Evolutionary conservation across 2,888 invertebrate genomes (phyloP), one percentile per base, ranked within the genome.

Genomic region (Trachelus troglodyta): DNA sequence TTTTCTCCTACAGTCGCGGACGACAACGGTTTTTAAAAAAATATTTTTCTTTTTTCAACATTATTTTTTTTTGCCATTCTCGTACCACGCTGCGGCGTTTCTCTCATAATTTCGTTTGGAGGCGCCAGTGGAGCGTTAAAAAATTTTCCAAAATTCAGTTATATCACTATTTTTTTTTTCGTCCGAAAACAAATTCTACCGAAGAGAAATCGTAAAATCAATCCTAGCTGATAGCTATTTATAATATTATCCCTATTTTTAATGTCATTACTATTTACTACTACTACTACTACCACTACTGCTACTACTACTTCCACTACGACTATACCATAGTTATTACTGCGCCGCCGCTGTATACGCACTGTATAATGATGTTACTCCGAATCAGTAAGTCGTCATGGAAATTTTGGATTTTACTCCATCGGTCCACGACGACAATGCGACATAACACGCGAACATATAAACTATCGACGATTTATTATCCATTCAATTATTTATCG

Each of bases 401-500:
- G 23, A 56, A 23, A 56, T 15, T 56, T 23, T 56, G 56, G 56
- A 56, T 23, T 56, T 56, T 9, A 23, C 6, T 56, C 56, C 56
- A 23, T 2, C 23, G 56, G 23, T 56, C 56, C 56, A 56, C 6
- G 56, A 3, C 71, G 71, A 69, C 69, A 69, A 69, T 12, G 33
- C 69, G 69, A 71, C 31, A 15, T 33, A 71, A 71, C 71, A 34
- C 71, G 71, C 71, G 71, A 33, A 71, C 71, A 23, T 34, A 34
- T 71, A 71, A 71, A 71, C 31, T 71, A 34, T 71, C 71, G 71
- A 71, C 71, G 34, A 81, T 40, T 77, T 81, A 80, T 81, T 79
- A 76, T 79, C 77, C 80, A 75, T 76, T 33, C 56, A 81, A 83
- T 81, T 84, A 84, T 84, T 84, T 84, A 84, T 81, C 76, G 77